phyloP scores from a whole-genome alignment of 2,113 vertebrate genomes.

The Marmota flaviventris region DNA sequence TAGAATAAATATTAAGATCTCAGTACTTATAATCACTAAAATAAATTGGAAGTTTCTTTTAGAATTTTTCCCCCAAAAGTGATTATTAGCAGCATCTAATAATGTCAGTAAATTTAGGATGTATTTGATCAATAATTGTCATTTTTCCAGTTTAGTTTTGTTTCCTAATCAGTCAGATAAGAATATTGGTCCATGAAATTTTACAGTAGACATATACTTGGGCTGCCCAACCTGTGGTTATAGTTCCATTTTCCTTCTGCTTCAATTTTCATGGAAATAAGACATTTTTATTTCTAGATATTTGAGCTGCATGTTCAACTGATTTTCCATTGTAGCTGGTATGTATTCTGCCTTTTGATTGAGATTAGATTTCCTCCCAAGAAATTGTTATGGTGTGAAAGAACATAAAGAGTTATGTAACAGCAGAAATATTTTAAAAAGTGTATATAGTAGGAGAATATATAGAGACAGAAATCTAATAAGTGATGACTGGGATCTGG shows the following conservation, averaged over 20 bases:
- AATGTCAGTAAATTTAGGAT: neutral
- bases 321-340: neutral
- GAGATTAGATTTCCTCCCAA: neutral
- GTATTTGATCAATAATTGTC: neutral
- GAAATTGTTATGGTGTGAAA: neutral
- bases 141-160: neutral
- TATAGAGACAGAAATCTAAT: neutral
- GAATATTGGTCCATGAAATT: neutral
- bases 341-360: neutral
- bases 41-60: neutral
- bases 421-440: neutral
- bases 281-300: neutral
- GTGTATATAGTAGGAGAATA: neutral
- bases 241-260: neutral
- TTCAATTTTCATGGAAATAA: neutral
- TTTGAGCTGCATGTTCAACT: neutral
- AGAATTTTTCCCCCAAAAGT: neutral
- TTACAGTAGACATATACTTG: neutral
- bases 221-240: neutral
- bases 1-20: neutral
- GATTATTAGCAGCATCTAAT: neutral
- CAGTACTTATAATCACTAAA: neutral
- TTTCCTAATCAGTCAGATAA: neutral
- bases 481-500: neutral
- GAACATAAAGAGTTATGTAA: neutral